Conservation (phyloP, 2,113 vertebrate genomes). For the Ardeotis arabs region DNA sequence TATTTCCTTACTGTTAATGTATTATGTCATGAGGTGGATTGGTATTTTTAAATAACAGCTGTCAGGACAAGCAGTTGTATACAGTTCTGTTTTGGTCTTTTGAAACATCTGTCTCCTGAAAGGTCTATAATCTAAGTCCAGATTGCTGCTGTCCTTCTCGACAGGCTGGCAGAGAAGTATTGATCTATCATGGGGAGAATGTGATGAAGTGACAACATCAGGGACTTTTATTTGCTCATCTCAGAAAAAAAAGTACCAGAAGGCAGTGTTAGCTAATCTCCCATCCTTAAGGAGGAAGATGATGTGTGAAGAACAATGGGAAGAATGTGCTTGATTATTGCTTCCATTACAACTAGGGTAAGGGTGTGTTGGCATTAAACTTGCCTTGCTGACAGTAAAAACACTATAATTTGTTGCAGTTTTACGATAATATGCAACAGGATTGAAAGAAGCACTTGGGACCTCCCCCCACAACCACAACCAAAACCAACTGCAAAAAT, state of each 20-base stretch:
- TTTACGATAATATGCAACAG: not conserved
- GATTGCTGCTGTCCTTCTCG: slow-evolving; percentile 11
- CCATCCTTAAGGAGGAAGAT: not conserved
- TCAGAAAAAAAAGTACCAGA: not conserved
- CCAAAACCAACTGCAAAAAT: not conserved
- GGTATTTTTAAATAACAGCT: not conserved
- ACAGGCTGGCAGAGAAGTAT: not conserved
- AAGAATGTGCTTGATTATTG: not conserved
- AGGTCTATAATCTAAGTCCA: not conserved
- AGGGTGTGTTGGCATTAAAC: not conserved
- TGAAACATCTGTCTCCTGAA: not conserved
- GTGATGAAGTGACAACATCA: slow-evolving; percentile 10
- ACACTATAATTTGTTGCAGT: rapidly evolving
- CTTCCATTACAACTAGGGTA: not conserved
- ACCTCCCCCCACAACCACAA: not conserved
- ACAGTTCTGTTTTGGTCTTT: not conserved
- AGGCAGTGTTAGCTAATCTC: not conserved
- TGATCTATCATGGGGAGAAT: not conserved
- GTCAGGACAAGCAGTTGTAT: not conserved
- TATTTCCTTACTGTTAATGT: not conserved
- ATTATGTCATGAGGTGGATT: not conserved
- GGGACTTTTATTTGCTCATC: not conserved
- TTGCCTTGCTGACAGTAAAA: not conserved
- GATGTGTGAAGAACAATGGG: not conserved
- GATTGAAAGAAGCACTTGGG: not conserved